Evolutionary conservation across 30 jellyfish, hydroid and myxozoan genomes (phyloP), one percentile per base, ranked within the genome.

Genomic region (Catostylus mosaicus): DNA sequence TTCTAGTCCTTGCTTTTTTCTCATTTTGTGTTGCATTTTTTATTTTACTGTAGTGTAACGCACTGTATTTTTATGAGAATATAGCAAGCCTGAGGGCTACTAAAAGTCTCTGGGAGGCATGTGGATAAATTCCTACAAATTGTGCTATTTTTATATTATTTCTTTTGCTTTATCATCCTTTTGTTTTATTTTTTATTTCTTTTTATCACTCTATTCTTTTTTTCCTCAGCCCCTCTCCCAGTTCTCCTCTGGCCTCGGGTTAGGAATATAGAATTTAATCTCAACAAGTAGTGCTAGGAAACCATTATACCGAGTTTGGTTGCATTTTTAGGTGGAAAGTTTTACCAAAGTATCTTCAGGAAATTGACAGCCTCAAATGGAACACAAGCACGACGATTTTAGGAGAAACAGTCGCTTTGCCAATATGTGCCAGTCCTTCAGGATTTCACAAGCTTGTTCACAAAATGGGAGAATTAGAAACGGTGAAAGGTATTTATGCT

Each of bases 391-490:
- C 86, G 4, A 36, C 68, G 27, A 64, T 83, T 1, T 75, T 81
- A 2, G 97, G 97, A 22, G 71, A 82, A 34, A 66, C 77, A 31
- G 26, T 86, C 30, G 48, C 86, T 26, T 36, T 66, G 8, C 98
- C 98, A 30, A 83, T 92, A 23, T 85, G 97, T 77, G 82, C 93
- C 27, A 83, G 97, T 35, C 98, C 98, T 20, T 51, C 98, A 18
- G 98, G 97, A 30, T 70, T 86, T 78, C 98, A 92, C 69, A 86
- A 80, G 43, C 31, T 89, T 81, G 98, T 93, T 9, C 93, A 92
- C 48, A 38, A 77, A 20, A 85, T 30, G 23, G 98, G 97, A 1
- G 98, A 92, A 82, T 63, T 73, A 14, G 98, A 83, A 35, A 87
- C 96, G 6, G 93, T 90, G 19, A 67, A 40, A 73, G 98, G 96